A percentile compares a stretch with the other conserved stretches of the same genome.
phyloP scores from a whole-genome alignment of 1,140 invertebrate genomes.

The silkworm (Bombyx mori) region DNA sequence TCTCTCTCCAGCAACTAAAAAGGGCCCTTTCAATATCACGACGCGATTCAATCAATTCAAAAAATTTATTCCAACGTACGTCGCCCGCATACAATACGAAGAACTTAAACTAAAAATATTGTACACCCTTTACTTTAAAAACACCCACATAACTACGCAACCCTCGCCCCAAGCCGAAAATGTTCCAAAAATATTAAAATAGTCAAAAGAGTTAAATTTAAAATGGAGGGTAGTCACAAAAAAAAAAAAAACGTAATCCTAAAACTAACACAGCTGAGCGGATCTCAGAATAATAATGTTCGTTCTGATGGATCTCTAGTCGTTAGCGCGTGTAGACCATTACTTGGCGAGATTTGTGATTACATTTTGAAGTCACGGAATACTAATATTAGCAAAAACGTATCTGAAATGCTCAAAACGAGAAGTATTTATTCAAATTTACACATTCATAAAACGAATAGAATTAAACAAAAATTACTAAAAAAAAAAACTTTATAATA shows the following conservation, averaged over 20 bases:
- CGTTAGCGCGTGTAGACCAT: constrained; percentile 11
- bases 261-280: constrained; percentile 66
- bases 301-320: constrained; percentile 12
- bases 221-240: constrained; percentile 42
- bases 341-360: too few species aligned
- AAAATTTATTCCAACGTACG: constrained; percentile 26
- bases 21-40: constrained; percentile 34
- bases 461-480: too few species aligned
- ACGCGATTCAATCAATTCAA: constrained; percentile 39
- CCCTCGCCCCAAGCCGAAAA: constrained; percentile 57
- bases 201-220: constrained; percentile 69
- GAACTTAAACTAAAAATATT: constrained; percentile 19
- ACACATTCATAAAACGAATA: too few species aligned
- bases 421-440: too few species aligned
- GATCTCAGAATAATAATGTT: constrained; percentile 36
- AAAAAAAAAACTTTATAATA: constrained; percentile 35
- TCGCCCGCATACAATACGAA: constrained; percentile 24
- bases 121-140: constrained; percentile 34
- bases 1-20: constrained; percentile 4
- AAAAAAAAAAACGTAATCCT: constrained; percentile 54
- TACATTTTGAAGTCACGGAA: too few species aligned
- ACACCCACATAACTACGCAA: constrained; percentile 24
- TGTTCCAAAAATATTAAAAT: constrained; percentile 69
- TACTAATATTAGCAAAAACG: too few species aligned
- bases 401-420: too few species aligned